Conservation (phyloP, 2,888 invertebrate species). For the Hypomecis atomaria region DNA sequence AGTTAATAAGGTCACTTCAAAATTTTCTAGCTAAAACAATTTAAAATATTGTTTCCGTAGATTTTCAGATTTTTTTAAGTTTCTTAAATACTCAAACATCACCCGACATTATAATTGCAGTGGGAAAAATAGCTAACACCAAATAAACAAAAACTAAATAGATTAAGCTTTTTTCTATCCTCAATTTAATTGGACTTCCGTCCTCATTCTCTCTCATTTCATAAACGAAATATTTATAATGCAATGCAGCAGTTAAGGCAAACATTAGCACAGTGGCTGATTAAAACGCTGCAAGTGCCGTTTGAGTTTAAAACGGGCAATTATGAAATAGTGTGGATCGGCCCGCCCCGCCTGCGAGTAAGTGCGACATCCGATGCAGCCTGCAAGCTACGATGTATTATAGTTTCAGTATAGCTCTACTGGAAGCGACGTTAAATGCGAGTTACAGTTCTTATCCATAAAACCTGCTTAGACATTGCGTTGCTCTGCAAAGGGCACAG, state of each 20-base stretch:
- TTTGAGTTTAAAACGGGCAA: constrained; percentile 37
- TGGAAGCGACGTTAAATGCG: constrained; percentile 4
- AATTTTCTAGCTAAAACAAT: too few species aligned
- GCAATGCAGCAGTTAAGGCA: constrained; percentile 11
- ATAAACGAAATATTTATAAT: constrained; percentile 16
- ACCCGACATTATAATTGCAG: too few species aligned
- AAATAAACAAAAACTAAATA: too few species aligned
- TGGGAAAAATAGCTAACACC: too few species aligned
- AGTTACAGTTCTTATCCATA: background rate
- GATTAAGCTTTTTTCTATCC: too few species aligned
- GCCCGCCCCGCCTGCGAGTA: constrained; percentile 43
- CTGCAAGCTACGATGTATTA: constrained; percentile 39
- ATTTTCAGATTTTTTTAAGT: too few species aligned
- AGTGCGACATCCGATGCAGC: constrained; percentile 44
- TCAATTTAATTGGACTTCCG: too few species aligned
- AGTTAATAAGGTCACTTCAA: too few species aligned
- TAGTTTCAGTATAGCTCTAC: constrained; percentile 1
- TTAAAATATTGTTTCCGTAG: too few species aligned
- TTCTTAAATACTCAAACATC: too few species aligned
- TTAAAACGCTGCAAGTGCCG: constrained; percentile 28
- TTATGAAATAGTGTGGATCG: constrained; percentile 44
- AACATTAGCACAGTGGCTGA: constrained; percentile 25
- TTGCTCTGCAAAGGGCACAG: too few species aligned
- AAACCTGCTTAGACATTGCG: background rate
- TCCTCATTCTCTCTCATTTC: background rate